phyloP scores from a whole-genome alignment of 2,797 vertebrate species.

The Anomalospiza imberbis region DNA sequence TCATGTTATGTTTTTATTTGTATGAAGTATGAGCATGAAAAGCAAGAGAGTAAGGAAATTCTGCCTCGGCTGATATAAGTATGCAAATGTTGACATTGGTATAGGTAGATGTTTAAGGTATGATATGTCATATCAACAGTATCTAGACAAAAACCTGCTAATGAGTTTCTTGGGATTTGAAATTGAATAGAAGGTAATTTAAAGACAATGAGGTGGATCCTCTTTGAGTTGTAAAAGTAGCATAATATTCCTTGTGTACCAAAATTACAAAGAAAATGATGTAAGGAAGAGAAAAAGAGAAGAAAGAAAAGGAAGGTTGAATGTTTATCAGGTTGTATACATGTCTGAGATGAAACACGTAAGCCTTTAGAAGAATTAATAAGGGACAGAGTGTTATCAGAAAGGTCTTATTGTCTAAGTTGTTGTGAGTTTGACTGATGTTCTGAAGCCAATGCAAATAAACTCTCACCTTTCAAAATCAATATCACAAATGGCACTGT shows the following conservation, averaged over 20 bases:
- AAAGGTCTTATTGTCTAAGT: background rate
- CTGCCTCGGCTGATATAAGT: background rate
- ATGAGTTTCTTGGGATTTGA: background rate
- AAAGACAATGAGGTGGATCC: background rate
- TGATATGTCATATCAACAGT: background rate
- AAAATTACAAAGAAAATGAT: background rate
- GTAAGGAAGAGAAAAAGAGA: background rate
- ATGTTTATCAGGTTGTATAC: background rate
- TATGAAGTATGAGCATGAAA: background rate
- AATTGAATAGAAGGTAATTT: background rate
- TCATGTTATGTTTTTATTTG: background rate
- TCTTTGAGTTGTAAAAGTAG: background rate
- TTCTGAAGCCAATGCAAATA: background rate
- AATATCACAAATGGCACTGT: background rate
- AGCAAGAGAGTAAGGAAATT: background rate
- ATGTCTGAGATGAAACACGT: background rate
- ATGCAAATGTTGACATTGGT: background rate
- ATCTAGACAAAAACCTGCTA: background rate
- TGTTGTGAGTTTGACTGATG: background rate
- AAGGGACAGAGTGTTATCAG: background rate
- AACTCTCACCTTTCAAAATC: background rate
- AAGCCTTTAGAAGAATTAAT: background rate
- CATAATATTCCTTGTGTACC: background rate
- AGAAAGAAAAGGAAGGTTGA: background rate
- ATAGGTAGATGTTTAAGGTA: background rate